Conservation (phyloP, 2,797 vertebrate species). For the Florisuga fusca region DNA sequence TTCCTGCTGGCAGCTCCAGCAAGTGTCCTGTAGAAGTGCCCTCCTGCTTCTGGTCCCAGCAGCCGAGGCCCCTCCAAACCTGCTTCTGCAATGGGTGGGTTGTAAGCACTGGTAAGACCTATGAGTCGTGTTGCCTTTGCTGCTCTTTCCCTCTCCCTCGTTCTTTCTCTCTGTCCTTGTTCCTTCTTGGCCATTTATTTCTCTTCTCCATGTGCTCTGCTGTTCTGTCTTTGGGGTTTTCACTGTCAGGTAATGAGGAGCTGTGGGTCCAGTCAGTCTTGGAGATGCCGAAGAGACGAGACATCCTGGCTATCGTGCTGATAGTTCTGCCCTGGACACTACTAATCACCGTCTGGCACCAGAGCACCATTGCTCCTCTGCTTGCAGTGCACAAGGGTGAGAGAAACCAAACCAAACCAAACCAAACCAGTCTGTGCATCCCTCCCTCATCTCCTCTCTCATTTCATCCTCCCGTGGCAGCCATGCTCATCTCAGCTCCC, state of each 20-base stretch:
- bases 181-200: slow-evolving; percentile 79
- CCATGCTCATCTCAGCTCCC: slow-evolving; percentile 62
- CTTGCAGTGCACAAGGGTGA: slow-evolving; percentile 97
- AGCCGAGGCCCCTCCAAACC: slow-evolving; percentile 71
- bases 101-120: slow-evolving; percentile 83
- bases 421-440: slow-evolving; percentile 25
- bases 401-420: slow-evolving; percentile 50
- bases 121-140: slow-evolving; percentile 48
- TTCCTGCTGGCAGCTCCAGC: background rate
- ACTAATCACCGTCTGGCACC: slow-evolving; percentile 99
- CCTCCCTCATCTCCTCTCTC: slow-evolving; percentile 52
- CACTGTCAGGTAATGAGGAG: slow-evolving; percentile 93
- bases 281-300: slow-evolving; percentile 99
- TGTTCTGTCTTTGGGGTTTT: slow-evolving; percentile 79
- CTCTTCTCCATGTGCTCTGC: slow-evolving; percentile 82
- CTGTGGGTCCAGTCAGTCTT: slow-evolving; percentile 94
- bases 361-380: slow-evolving; percentile 94
- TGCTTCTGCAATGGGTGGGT: slow-evolving; percentile 86
- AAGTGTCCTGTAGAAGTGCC: background rate
- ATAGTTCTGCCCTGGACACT: slow-evolving; percentile 99
- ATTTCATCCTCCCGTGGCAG: slow-evolving; percentile 48
- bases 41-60: slow-evolving; percentile 27
- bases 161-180: slow-evolving; percentile 58
- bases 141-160: slow-evolving; percentile 57
- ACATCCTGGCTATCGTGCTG: slow-evolving; percentile 98